Evolutionary conservation across 1,140 invertebrate species (phyloP).

Genomic region (Adoxophyes honmai): DNA sequence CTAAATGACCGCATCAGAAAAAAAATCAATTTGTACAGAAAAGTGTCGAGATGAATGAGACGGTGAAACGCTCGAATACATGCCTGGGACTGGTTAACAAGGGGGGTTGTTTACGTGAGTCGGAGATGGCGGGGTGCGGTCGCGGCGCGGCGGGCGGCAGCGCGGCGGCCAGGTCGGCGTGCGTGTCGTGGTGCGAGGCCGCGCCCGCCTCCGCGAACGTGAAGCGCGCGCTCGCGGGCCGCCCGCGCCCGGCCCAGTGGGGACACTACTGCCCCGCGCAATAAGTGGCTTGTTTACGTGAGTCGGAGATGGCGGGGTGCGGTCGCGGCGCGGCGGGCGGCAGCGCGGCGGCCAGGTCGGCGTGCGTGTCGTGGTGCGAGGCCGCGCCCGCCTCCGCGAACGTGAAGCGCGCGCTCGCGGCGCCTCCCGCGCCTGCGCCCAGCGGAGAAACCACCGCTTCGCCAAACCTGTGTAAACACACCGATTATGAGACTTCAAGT

Average conservation of each 20-base stretch:
- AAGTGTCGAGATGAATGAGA: too few species aligned
- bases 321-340: conserved; percentile 78
- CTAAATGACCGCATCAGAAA: too few species aligned
- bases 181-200: conserved; percentile 86
- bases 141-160: conserved; percentile 79
- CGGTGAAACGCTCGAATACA: too few species aligned
- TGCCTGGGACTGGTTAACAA: too few species aligned
- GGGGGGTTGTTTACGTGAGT: conserved; percentile 21
- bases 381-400: conserved; percentile 82
- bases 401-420: conserved; percentile 85
- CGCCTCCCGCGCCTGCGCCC: conserved; percentile 34
- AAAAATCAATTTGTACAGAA: too few species aligned
- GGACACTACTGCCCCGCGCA: too few species aligned
- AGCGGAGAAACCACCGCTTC: conserved; percentile 93
- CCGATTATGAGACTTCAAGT: too few species aligned
- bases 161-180: conserved; percentile 86
- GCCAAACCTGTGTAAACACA: conserved; percentile 82
- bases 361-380: conserved; percentile 87
- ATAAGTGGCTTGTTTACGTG: too few species aligned
- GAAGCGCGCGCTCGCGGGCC: conserved; percentile 79
- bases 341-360: conserved; percentile 86
- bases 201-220: conserved; percentile 82
- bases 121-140: conserved; percentile 23
- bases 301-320: conserved; percentile 21
- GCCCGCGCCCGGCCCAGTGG: conserved; percentile 52